A percentile compares a stretch with the other conserved stretches of the same genome.
phyloP scores from a whole-genome alignment of 2,113 vertebrate species.

The Sturnus vulgaris region DNA sequence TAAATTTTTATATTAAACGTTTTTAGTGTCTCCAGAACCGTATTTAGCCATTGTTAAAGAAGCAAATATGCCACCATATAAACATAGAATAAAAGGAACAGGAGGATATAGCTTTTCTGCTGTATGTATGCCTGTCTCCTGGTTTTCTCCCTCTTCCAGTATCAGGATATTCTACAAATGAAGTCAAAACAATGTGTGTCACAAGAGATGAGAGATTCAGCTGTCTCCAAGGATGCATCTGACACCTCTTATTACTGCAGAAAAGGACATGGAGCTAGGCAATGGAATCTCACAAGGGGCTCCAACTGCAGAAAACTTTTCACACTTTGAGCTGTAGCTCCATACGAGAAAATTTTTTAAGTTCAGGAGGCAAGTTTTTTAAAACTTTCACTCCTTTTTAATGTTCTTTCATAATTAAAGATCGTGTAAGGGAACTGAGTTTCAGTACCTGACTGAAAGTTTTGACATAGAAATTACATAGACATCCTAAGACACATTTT shows the following conservation, averaged over 20 bases:
- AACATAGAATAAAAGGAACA: neutral
- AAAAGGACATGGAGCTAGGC: neutral
- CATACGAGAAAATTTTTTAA: neutral
- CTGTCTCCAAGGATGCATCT: neutral
- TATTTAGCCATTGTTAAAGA: neutral
- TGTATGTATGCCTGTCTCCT: too few relatives aligned
- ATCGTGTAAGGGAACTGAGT: neutral
- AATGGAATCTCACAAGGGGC: neutral
- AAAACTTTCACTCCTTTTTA: neutral
- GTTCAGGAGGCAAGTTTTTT: neutral
- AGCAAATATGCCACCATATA: neutral
- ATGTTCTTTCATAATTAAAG: neutral
- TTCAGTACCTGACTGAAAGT: neutral
- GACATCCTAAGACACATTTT: neutral
- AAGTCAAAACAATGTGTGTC: neutral
- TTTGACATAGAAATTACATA: neutral
- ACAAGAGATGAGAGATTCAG: neutral
- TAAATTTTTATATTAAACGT: neutral
- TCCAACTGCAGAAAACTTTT: neutral
- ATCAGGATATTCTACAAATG: neutral
- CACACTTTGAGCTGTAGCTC: neutral
- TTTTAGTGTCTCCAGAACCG: neutral
- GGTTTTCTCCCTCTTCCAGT: neutral
- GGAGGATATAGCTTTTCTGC: neutral
- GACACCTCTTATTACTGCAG: neutral